Evolutionary conservation across 2,113 vertebrate species (phyloP), one percentile per base, ranked within the genome.

Genomic region (Cisticola juncidis): DNA sequence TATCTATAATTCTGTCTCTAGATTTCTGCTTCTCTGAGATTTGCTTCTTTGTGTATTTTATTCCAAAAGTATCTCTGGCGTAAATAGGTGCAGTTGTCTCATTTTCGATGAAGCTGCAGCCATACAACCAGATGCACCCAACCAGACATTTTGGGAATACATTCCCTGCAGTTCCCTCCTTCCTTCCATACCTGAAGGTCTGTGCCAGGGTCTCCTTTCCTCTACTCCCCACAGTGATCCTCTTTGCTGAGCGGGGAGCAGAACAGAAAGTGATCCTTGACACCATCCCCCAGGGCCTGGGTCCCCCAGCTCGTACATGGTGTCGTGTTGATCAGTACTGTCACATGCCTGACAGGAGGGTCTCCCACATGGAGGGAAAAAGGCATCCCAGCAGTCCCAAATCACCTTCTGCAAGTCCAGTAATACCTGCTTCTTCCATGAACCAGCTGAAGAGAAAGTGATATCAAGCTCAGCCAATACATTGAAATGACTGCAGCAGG

Each of bases 101-200:
- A 24, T 53, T 24, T 72, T 48, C 40, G 45, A 12, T 3, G 6
- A 74, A 74, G 33, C 15, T 64, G 28, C 47, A 33, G 28, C 44
- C 76, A 9, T 16, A 26, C 10, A 81, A 16, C 19, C 22, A 31
- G 44, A 45, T 0, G 0, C 1, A 0, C 4, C n/a, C 71, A 78
- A 38, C 7, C 15, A 44, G n/a, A 29, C 1, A 15, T 81, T 92
- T 70, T 45, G 33, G 38, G 23, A 88, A 65, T 31, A 18, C 35
- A 47, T 47, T 5, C 16, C 35, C 21, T 47, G 29, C 24, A 82
- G 1, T 56, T 35, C 2, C 8, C 36, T 61, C 33, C 58, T 65
- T 81, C 35, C 14, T 80, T 76, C 42, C 38, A 17, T 11, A 36
- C 20, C 76, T 60, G 19, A 25, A 58, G n/a, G 31, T 86, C 38